Base-by-base conservation (phyloP, 2,888 invertebrate genomes). In the Leptinotarsa juncta region DNA sequence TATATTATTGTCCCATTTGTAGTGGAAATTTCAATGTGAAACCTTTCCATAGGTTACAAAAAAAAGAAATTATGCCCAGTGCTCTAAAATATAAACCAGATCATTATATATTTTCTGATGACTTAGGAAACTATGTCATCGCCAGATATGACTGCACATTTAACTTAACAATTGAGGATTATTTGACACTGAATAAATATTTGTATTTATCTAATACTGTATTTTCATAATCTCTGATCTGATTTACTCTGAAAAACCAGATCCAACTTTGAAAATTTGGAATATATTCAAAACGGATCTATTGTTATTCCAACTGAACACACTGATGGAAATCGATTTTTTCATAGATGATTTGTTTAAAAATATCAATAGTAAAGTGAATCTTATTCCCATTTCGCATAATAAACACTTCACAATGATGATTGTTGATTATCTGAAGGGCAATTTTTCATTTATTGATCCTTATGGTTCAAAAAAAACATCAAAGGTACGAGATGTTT, bases 1-100 rank as follows among this genome's bases (percentile, higher is more conserved):
- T 66, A 18, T 66, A 66, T 49, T 66, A 66, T 66, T 66, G 65
- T n/a, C 66, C 66, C 48, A 66, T 66, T 20, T 66, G 66, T 49
- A 49, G 48, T 20, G 15, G n/a, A 3, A 49, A 66, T 66, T 66
- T 65, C 42, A 49, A 49, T 49, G 49, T 66, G 14, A 62, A 62
- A 26, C 62, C 62, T 12, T 26, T 62, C 62, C n/a, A 15, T 7
- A 60, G 32, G 26, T 23, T 32, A 23, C 2, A 32, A 32, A 32
- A 14, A 60, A 26, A 60, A 1, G 32, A 60, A 26, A 23, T 42
- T 12, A 49, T 15, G 14, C 20, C 20, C 42, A 66, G 49, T 66
- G 42, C 18, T 5, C 48, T 48, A 12, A 18, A 14, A 4, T 48
- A 4, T 20, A 49, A 66, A n/a, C 15, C 48, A 48, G 49, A 66